These are phyloP conservation scores for Rynchops niger DNA, from an alignment of 2,113 vertebrate genomes.

Conservation along the genomic window DNA sequence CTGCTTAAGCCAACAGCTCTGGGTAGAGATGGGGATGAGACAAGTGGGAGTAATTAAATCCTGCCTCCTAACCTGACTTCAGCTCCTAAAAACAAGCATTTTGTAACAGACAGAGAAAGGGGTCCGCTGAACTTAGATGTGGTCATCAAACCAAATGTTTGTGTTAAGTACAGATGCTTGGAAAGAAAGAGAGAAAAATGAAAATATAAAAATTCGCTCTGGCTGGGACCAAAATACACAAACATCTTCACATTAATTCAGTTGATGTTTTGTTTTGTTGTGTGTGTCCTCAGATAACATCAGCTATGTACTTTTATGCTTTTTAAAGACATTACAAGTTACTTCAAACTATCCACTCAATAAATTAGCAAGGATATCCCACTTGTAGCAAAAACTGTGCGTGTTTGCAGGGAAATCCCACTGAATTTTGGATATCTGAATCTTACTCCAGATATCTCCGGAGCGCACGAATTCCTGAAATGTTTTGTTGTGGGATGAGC, in stretches of 20 bases:
- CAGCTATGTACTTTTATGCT: not conserved
- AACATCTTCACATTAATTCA: not conserved
- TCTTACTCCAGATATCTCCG: not conserved
- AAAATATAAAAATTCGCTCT: not conserved
- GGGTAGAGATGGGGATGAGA: not conserved
- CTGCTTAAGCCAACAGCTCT: not conserved
- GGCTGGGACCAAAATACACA: not conserved
- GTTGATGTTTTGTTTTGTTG: not conserved
- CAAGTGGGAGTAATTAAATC: not conserved
- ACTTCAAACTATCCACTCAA: not conserved
- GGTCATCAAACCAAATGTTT: constrained; percentile 23
- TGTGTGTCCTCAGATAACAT: not conserved
- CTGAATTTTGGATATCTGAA: not conserved
- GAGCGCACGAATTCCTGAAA: not conserved
- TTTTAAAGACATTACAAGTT: not conserved
- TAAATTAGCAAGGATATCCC: not conserved
- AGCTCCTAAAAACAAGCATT: not conserved
- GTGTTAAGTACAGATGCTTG: constrained; percentile 6
- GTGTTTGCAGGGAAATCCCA: not conserved
- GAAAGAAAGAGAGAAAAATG: not conserved
- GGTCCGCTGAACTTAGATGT: not conserved
- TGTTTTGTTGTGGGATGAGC: not conserved
- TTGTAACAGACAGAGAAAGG: not conserved
- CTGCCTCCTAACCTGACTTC: not conserved
- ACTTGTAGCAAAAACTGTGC: not conserved